A percentile compares a stretch with the other conserved stretches of the same genome.
These are phyloP conservation scores for Megaceryle alcyon DNA, from an alignment of 2,797 vertebrate species.

Conservation along the genomic window DNA sequence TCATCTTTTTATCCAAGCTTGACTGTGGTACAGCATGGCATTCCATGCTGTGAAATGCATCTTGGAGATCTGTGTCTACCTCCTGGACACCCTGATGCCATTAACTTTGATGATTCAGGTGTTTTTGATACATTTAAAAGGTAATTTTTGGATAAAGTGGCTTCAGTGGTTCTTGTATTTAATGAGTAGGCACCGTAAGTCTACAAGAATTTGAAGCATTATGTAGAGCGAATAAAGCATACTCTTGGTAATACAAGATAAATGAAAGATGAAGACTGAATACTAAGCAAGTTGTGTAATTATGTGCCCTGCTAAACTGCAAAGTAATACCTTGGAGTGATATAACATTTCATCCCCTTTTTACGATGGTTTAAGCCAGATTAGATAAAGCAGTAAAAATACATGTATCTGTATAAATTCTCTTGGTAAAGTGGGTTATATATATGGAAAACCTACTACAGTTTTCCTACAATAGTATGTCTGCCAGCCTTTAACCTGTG, in stretches of 20 bases:
- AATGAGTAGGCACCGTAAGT: constrained; percentile 46
- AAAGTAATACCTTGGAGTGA: not conserved
- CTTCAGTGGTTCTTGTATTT: constrained; percentile 58
- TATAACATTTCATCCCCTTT: not conserved
- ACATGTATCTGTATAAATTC: not conserved
- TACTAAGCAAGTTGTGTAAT: not conserved
- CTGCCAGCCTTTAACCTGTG: not conserved
- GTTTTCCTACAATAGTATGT: not conserved
- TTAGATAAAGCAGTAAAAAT: not conserved
- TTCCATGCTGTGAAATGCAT: constrained; percentile 98
- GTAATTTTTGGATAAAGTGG: constrained; percentile 80
- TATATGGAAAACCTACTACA: not conserved
- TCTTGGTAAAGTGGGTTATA: not conserved
- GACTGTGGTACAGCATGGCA: constrained; percentile 98
- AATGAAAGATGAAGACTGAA: not conserved
- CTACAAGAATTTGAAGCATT: constrained; percentile 8
- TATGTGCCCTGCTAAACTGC: not conserved
- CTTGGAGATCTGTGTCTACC: constrained; percentile 96
- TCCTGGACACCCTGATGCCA: constrained; percentile 97
- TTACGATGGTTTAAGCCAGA: not conserved
- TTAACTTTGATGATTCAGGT: constrained; percentile 99
- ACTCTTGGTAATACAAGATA: not conserved
- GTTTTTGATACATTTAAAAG: constrained; percentile 99
- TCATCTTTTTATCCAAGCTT: constrained; percentile 98
- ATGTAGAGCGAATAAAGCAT: not conserved